Evolutionary conservation across 2,797 vertebrate genomes (phyloP), one percentile per base, ranked within the genome.

Genomic region (Fundulus diaphanus): DNA sequence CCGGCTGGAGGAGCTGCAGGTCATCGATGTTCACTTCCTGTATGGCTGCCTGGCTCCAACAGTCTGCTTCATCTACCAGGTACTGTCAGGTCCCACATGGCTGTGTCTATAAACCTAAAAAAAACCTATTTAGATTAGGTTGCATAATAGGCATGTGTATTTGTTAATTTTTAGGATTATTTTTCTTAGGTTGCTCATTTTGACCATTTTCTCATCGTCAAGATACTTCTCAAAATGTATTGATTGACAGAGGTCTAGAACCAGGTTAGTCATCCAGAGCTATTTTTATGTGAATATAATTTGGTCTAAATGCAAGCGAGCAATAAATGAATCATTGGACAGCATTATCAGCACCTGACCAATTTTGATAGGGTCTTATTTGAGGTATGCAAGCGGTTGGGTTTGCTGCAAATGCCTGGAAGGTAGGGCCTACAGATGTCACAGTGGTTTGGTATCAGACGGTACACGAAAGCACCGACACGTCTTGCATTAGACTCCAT

Each of bases 11-110:
- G 98, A 99, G 88, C 93, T 99, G 65, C 98, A 99, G 63, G 98
- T 99, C 89, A 99, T 99, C 5, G 98, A 99, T 0, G 98, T 99
- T 35, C 99, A 99, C 85, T 99, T 99, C 87, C 93, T 99, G 1
- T 99, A 98, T 0, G 97, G 97, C 75, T 99, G 98, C 84, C 97
- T 98, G 86, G 97, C 97, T 4, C 98, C 98, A 0, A 99, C 98
- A 5, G 98, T 99, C 92, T 99, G 98, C 92, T 99, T 99, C 42
- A 99, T 99, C 78, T 99, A 99, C 88, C 98, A 99, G 97, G 98
- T 99, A 91, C 66, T 46, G 63, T 12, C 40, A 31, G 70, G 11
- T 18, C 37, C 18, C 7, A 29, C 13, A 16, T 16, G 0, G 6
- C 8, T 54, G n/a, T 27, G 1, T 54, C 52, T 27, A 54, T 54